Evolutionary conservation across 2,888 invertebrate genomes (phyloP), one percentile per base, ranked within the genome.

Genomic region (Coenonympha arcania): DNA sequence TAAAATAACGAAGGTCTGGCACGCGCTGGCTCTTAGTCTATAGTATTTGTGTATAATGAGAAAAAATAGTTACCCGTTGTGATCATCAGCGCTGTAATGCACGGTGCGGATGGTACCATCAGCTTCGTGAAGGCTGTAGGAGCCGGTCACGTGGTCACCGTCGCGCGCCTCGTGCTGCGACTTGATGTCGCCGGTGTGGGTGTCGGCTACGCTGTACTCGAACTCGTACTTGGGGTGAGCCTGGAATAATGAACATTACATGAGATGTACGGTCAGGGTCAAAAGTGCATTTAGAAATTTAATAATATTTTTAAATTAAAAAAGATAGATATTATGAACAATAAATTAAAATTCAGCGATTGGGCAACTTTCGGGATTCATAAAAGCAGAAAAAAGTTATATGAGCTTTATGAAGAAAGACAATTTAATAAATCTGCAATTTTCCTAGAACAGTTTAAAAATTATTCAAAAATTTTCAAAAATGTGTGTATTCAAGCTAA

Each of bases 121-220:
- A 20, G 89, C 87, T 59, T 89, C 89, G 28, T 89, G 88, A 36
- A 89, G 77, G 19, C 88, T 88, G 74, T 91, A 91, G 65, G 89
- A 89, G 34, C 91, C 91, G 69, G 88, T 87, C 55, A 91, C 90
- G 26, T 87, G 88, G 62, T 90, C 88, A 4, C 90, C 91, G 64
- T 89, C 88, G 45, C 87, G 83, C n/a, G 87, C 74, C 62, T 89
- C 89, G 68, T 87, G 81, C 60, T 89, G 89, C 66, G 88, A 88
- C 77, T 89, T 89, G 62, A 80, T 79, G 73, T 89, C 88, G 1
- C 88, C 88, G 49, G 88, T 88, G 59, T 88, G 88, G 1, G 79
- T 79, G 58, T 89, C 89, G 50, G 84, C 73, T 22, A 87, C 85
- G 42, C 83, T 80, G 69, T 88, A 88, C 58, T 84, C 78, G 65